Evolutionary conservation across 1,140 invertebrate species (phyloP), one percentile per base, ranked within the genome.

Genomic region (Pseudobourletiella spinata): DNA sequence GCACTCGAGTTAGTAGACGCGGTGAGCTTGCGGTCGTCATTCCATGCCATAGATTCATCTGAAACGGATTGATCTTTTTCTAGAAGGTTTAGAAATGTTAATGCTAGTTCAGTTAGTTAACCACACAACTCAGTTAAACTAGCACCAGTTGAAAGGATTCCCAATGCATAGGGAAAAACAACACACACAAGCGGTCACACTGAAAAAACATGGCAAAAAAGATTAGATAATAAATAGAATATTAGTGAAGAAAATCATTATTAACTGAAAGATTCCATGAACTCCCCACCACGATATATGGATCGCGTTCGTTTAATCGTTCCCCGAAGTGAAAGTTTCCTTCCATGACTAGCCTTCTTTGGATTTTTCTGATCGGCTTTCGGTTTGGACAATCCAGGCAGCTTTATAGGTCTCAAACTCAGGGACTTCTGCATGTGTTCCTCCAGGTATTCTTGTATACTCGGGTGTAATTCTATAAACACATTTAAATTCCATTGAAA

Each of bases 251-350:
- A 18, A 2, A 14, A 50, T 56, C 18, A 61, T 61, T 80, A 84
- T 81, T 76, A 88, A 86, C 84, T 74, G 88, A 86, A 25, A 88
- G 26, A 11, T 35, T 55, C 52, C 52, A 35, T 55, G 29, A 55
- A 35, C 3, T 55, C 52, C 30, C 52, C 18, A 69, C 68, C 68
- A 28, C 64, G 56, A 30, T 70, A 70, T 6, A 92, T 91, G 6
- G 88, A 90, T 71, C 88, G 77, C 0, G 88, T 91, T 73, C 90
- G 88, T 75, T 88, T 89, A 59, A 92, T 89, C 15, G 88, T 87
- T 57, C 89, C 89, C 70, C 85, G 85, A 3, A 89, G 86, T 2
- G 88, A 91, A 83, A 91, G 87, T 73, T 81, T 83, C 18, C 86
- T 54, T 22, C 46, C 56, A 44, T 39, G 57, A 24, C 63, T 59